Evolutionary conservation across 1,140 invertebrate species (phyloP), one percentile per base, ranked within the genome.

Genomic region (Zaprionus inermis): DNA sequence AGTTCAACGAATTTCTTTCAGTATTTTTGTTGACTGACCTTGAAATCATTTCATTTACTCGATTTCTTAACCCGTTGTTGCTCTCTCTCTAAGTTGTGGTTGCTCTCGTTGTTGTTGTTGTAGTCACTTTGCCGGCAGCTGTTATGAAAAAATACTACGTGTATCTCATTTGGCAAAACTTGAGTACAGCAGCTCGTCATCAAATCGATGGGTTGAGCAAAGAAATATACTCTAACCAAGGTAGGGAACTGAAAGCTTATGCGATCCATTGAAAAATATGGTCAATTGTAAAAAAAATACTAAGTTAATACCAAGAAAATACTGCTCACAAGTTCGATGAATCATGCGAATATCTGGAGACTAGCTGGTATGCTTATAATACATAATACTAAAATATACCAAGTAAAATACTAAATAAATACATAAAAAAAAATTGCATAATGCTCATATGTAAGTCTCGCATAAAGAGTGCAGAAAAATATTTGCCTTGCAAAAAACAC

Each of bases 1-100:
- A 71, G 83, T 76, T 86, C 83, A 88, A 79, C 79, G 83, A 86
- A 82, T 88, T 67, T 88, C 67, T 71, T 83, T 54, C 51, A 56
- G 41, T 67, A 61, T 67, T 64, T 55, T 59, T 52, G 60, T 56
- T 55, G 54, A 34, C 32, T 72, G 83, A 86, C 82, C 82, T 86
- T 86, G 83, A 86, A 63, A 78, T 89, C 41, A 77, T 78, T 86
- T 67, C 59, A 58, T 72, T 65, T 65, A 36, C 32, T 61, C 54
- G 24, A 67, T 41, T 64, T 75, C 75, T 61, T 36, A 16, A 32
- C 52, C 30, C 52, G 56, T n/a, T 30, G 30, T 32, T 61, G 59
- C 16, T 1, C 3, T 28, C n/a, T 49, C 18, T 63, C 5, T 18
- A 14, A 12, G 10, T 55, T 16, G 4, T 59, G 16, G 14, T 30